Conservation (phyloP, 2,797 vertebrate species). For the Channa striata region DNA sequence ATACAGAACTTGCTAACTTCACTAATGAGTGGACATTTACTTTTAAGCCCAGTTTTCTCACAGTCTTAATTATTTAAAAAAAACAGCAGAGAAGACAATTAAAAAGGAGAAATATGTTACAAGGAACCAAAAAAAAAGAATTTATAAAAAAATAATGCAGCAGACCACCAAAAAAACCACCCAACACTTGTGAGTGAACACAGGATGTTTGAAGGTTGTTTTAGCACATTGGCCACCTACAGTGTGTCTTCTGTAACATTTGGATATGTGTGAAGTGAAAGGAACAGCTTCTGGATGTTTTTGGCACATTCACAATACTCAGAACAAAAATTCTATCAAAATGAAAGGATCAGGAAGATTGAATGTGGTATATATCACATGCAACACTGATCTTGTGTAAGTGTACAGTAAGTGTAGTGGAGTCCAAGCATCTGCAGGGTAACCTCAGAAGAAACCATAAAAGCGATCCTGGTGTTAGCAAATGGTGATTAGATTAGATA, state of each 20-base stretch:
- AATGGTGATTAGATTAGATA: no score
- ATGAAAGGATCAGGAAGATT: constrained; percentile 13
- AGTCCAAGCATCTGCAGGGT: no score
- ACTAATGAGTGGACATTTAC: constrained; percentile 4
- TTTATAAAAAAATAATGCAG: constrained; percentile 31
- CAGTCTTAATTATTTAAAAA: neutral
- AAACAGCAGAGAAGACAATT: neutral
- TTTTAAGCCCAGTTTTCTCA: neutral
- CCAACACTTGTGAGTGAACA: constrained; percentile 40
- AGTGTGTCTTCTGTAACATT: constrained; percentile 57
- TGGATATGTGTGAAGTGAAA: constrained; percentile 57
- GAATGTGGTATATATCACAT: constrained; percentile 6
- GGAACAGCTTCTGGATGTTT: constrained; percentile 52
- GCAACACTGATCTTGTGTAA: neutral
- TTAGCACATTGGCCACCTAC: constrained; percentile 53
- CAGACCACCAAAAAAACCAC: constrained; percentile 31
- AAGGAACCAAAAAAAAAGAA: constrained; percentile 8
- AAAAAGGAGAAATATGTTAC: constrained; percentile 9
- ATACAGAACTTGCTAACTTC: constrained; percentile 11
- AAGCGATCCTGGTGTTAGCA: no score
- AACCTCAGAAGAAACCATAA: no score
- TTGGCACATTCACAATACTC: constrained; percentile 28
- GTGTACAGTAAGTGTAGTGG: neutral
- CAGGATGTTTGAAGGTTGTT: constrained; percentile 42
- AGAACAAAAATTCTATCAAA: constrained; percentile 13